Evolutionary conservation across 2,888 invertebrate species (phyloP), one percentile per base, ranked within the genome.

Genomic region (Ormyrus labotus): DNA sequence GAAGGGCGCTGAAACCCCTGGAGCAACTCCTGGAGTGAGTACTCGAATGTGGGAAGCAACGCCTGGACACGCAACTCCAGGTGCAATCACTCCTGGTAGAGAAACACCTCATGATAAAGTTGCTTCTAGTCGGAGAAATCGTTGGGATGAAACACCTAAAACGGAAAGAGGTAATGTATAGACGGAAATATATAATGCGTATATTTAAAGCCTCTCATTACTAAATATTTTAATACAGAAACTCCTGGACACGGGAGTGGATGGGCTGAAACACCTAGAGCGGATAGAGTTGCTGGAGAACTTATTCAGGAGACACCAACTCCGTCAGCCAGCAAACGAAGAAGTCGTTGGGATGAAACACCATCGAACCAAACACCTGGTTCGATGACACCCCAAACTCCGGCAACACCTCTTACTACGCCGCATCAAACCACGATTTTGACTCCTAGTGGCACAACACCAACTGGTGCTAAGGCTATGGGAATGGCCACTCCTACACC

Each of bases 61-160:
- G 0, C 99, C 99, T 0, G 98, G 97, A 0, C 98, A 98, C 89
- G 94, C 96, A 13, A 96, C 97, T 72, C 96, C 96, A 0, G 96
- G 96, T 0, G 94, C 95, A 83, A 96, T 95, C 50, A 98, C 98
- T 1, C 96, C 96, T 0, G 96, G 96, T 64, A 92, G 94, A 78
- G 96, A 96, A 82, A 97, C 97, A 0, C 98, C 98, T 0, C 96
- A 96, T 0, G 93, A 93, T 77, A 93, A 93, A 87, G 94, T 95
- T 75, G 91, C 92, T 82, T 96, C 95, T 53, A 94, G 95, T 19
- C 92, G 99, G 10, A 94, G 99, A 67, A 99, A 99, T 92, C 95
- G 99, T 81, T 99, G 99, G 99, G 99, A 99, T 91, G 99, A 99
- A 91, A 99, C 99, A 0, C 99, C 99, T 0, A 98, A 98, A 92